Conservation (phyloP, 2,113 vertebrate species). For the Rana temporaria region DNA sequence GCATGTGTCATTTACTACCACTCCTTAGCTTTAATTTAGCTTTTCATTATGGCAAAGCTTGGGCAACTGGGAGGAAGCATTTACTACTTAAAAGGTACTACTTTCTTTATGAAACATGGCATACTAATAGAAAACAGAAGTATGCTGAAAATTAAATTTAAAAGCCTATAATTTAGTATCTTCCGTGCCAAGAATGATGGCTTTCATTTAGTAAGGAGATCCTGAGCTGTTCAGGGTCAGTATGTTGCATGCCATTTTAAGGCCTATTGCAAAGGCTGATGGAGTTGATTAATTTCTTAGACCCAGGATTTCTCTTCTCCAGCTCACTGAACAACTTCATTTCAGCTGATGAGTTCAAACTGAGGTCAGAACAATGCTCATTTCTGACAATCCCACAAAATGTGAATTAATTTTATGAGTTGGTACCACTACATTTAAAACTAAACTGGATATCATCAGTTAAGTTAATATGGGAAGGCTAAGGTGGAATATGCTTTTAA, state of each 20-base stretch:
- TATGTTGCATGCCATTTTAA: constrained; percentile 77
- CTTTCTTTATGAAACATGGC: constrained; percentile 83
- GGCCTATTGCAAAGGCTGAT: constrained; percentile 76
- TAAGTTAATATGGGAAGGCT: constrained; percentile 61
- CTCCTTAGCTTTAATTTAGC: constrained; percentile 64
- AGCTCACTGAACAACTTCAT: constrained; percentile 99
- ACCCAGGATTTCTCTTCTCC: constrained; percentile 96
- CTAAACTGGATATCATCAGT: constrained; percentile 65
- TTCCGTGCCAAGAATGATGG: constrained; percentile 82
- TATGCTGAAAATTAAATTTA: constrained; percentile 88
- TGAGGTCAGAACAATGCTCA: constrained; percentile 93
- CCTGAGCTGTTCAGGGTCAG: constrained; percentile 82
- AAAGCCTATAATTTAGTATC: constrained; percentile 87
- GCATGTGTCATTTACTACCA: constrained; percentile 60
- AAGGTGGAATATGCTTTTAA: constrained; percentile 32
- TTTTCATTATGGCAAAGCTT: constrained; percentile 62
- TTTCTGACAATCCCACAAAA: constrained; percentile 92
- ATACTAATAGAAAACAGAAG: constrained; percentile 83
- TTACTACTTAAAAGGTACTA: constrained; percentile 73
- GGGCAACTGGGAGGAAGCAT: constrained; percentile 62
- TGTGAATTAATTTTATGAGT: constrained; percentile 93
- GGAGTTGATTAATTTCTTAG: constrained; percentile 92
- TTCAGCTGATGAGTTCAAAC: constrained; percentile 98
- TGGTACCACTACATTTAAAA: constrained; percentile 71
- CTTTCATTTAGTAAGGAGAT: constrained; percentile 78